Base-by-base conservation (phyloP, 2,888 invertebrate species). In the Synanthedon vespiformis region DNA sequence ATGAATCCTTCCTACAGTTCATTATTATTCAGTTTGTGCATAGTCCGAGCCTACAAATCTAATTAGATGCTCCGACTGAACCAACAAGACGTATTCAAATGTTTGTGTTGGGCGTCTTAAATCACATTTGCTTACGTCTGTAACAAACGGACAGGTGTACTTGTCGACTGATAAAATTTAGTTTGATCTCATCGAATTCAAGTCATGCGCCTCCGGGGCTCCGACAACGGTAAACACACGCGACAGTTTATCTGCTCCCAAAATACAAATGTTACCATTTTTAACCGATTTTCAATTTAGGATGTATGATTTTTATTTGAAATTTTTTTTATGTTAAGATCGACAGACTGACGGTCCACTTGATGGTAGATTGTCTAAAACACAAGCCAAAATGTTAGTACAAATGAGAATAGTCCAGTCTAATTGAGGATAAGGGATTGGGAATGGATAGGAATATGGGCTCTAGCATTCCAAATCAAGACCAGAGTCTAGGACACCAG, bases 71-170 rank as follows among this genome's bases (percentile, higher is more conserved):
- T 62, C 61, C 64, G 53, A 56, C 53, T 63, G 68, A 66, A 67
- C 72, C 70, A 72, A 79, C 79, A 76, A 80, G 74, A 74, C 75
- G 71, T 67, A 73, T 72, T 72, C 74, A 74, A 82, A 80, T 83
- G 80, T 85, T 87, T 85, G 84, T 78, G 71, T 82, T 79, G 71
- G 69, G 60, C 69, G 74, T 80, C 85, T 79, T 81, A 84, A 86
- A 86, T 85, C 78, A 78, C 77, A 86, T 87, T 85, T 79, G 65
- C 68, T 69, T 69, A 70, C 68, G 66, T 62, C 67, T 65, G 77
- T 79, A 77, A 82, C 83, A 75, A 80, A 72, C 70, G 74, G 70
- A 59, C 81, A 83, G 82, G 84, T 82, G 76, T 78, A 72, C 79
- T 76, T 77, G 78, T 67, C 60, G 68, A 68, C 66, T 68, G 73